Conservation (phyloP, 64 coral and sea anemone genomes). For the Pachyseris speciosa region DNA sequence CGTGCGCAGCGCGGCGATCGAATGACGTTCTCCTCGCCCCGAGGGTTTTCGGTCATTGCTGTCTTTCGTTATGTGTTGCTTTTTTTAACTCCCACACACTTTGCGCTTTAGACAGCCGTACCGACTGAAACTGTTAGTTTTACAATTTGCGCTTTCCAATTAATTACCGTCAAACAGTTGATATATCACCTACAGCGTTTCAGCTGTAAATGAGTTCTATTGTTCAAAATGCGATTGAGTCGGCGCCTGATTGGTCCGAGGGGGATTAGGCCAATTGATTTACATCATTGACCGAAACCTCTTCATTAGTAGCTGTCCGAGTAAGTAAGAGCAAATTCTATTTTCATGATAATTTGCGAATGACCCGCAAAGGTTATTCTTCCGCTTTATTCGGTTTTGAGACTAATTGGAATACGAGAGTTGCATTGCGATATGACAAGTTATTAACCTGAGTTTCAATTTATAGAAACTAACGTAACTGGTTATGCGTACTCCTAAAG, state of each 20-base stretch:
- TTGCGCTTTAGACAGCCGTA: constrained; percentile 35
- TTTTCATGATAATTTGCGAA: constrained; percentile 28
- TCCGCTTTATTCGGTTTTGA: background rate
- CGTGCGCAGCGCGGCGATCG: constrained; percentile 90
- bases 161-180: constrained; percentile 95
- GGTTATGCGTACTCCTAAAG: too few relatives aligned
- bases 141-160: constrained; percentile 88
- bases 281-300: background rate
- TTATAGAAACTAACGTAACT: too few relatives aligned
- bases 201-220: constrained; percentile 74
- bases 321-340: background rate
- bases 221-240: constrained; percentile 23
- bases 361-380: background rate
- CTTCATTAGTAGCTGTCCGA: background rate
- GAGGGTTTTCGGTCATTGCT: constrained; percentile 51
- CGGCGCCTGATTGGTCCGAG: background rate
- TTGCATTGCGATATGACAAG: background rate
- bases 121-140: constrained; percentile 85
- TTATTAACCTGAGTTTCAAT: too few relatives aligned
- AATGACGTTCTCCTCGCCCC: constrained; percentile 72
- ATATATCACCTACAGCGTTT: constrained; percentile 80
- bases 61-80: background rate
- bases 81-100: constrained; percentile 4
- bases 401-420: background rate
- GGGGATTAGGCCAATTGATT: background rate